phyloP scores from a whole-genome alignment of 2,888 invertebrate genomes.

The Mystacides longicornis region DNA sequence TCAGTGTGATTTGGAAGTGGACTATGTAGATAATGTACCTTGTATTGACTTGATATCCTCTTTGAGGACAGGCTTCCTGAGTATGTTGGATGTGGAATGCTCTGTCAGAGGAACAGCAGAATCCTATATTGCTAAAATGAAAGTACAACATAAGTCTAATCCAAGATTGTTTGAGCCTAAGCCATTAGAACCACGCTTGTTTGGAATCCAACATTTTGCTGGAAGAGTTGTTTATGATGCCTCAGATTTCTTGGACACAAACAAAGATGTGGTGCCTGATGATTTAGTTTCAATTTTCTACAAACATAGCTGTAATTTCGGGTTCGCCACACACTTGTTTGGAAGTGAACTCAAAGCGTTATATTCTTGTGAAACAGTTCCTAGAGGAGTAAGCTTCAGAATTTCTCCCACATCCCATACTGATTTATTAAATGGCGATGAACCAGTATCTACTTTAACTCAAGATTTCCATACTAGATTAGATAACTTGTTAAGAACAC shows the following conservation, averaged over 20 bases:
- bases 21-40: conserved; percentile 92
- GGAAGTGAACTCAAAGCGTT: conserved; percentile 83
- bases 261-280: conserved; percentile 86
- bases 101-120: conserved; percentile 75
- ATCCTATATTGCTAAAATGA: conserved; percentile 72
- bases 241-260: conserved; percentile 82
- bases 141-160: conserved; percentile 75
- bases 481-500: conserved; percentile 82
- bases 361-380: conserved; percentile 66
- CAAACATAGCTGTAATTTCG: conserved; percentile 88
- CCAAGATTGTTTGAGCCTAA: conserved; percentile 73
- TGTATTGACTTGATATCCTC: conserved; percentile 94
- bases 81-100: conserved; percentile 88
- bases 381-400: conserved; percentile 72
- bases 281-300: conserved; percentile 89
- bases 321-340: conserved; percentile 95
- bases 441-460: conserved; percentile 81
- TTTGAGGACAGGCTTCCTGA: conserved; percentile 81
- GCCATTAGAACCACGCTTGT: conserved; percentile 69
- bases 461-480: conserved; percentile 93
- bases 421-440: conserved; percentile 73
- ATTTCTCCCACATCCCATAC: conserved; percentile 86
- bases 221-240: conserved; percentile 84
- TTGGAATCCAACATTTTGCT: conserved; percentile 88
- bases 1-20: conserved; percentile 80